Conservation (phyloP, 2,113 vertebrate genomes). For the Pseudorhombus dupliciocellatus region DNA sequence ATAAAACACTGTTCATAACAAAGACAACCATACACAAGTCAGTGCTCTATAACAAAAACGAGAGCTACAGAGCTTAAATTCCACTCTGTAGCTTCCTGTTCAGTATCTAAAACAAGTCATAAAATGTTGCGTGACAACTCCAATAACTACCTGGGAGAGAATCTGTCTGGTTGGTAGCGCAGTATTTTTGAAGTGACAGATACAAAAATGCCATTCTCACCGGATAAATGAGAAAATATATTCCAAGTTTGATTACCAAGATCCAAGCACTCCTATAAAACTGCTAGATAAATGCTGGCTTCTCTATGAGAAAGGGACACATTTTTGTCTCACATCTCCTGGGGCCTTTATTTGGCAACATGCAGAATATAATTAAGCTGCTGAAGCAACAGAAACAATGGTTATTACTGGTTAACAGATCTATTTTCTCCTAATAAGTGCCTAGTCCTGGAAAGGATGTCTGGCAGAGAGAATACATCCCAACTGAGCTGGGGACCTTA, state of each 20-base stretch:
- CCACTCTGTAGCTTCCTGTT: not conserved
- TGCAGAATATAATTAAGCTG: conserved; percentile 61
- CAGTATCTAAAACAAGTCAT: not conserved
- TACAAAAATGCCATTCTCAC: not conserved
- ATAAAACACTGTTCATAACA: not conserved
- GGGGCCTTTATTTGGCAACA: conserved; percentile 49
- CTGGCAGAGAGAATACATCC: conserved; percentile 16
- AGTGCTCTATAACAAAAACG: no score
- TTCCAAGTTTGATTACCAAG: not conserved
- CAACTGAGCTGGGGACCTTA: conserved; percentile 2
- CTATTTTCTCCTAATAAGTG: conserved; percentile 34
- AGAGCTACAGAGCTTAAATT: not conserved
- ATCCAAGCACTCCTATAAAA: not conserved
- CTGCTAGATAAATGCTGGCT: not conserved
- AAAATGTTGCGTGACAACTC: not conserved
- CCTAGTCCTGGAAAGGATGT: conserved; percentile 23
- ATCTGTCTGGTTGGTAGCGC: no score
- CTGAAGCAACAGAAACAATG: conserved; percentile 49
- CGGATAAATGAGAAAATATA: not conserved
- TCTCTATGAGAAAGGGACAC: not conserved
- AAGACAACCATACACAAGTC: not conserved
- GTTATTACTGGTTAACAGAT: conserved; percentile 65
- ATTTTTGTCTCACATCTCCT: conserved; percentile 45
- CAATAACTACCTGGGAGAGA: not conserved
- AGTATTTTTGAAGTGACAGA: not conserved